Percentiles rank a stretch among this genome's conserved stretches.
Evolutionary conservation across 1,140 invertebrate species (phyloP).

Genomic region (Ips typographus): DNA sequence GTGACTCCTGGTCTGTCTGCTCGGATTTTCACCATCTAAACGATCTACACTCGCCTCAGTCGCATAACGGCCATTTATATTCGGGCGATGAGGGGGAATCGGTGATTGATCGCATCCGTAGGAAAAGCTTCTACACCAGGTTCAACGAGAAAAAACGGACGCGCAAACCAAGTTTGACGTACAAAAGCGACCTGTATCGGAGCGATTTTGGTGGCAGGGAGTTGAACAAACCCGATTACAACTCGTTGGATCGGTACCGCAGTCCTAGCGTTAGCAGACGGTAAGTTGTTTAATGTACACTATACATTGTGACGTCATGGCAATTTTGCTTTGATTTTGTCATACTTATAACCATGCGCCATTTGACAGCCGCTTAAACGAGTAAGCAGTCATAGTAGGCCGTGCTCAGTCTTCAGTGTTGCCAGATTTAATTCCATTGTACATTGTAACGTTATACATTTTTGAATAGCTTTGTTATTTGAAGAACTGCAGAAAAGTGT

Average conservation of each 20-base stretch:
- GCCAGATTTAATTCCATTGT: too few species aligned
- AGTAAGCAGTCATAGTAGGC: too few species aligned
- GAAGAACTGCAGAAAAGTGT: too few species aligned
- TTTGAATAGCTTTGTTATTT: too few species aligned
- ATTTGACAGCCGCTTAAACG: too few species aligned
- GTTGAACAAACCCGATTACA: conserved; percentile 42
- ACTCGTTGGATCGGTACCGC: conserved; percentile 45
- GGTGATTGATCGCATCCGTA: conserved; percentile 79
- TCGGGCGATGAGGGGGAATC: conserved; percentile 52
- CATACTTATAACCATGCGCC: too few species aligned
- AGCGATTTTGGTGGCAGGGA: conserved; percentile 32
- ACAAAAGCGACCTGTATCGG: conserved; percentile 48
- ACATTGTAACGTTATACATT: too few species aligned
- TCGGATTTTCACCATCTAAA: conserved; percentile 56
- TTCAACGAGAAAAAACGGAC: conserved; percentile 78
- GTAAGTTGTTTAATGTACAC: neutral
- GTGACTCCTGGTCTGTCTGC: conserved; percentile 70
- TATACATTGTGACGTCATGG: too few species aligned
- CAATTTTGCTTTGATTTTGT: too few species aligned
- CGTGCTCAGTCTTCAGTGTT: too few species aligned
- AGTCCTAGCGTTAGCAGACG: conserved; percentile 31
- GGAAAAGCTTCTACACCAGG: conserved; percentile 85
- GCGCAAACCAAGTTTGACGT: conserved; percentile 44
- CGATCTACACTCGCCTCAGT: conserved; percentile 55
- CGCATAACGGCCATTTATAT: conserved; percentile 51